Conservation (phyloP, 2,113 vertebrate genomes). For the Murina feae region DNA sequence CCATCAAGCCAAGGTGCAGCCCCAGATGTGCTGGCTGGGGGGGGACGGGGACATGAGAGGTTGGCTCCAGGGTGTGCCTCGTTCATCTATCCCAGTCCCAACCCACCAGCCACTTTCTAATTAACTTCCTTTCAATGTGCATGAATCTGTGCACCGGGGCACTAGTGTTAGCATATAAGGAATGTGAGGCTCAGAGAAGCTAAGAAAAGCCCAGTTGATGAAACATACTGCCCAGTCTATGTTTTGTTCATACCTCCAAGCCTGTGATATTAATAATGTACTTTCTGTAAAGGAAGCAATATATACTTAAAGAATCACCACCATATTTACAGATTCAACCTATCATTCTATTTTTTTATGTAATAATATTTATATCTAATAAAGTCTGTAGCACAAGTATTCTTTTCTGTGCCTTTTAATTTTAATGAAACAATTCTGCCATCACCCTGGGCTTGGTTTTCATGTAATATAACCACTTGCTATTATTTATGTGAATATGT, state of each 20-base stretch:
- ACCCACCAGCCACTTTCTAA: too few relatives aligned
- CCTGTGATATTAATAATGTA: not conserved
- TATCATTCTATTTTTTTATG: not conserved
- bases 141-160: rapidly evolving
- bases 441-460: not conserved
- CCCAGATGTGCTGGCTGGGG: too few relatives aligned
- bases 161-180: not conserved
- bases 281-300: not conserved
- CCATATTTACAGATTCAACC: not conserved
- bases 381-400: not conserved
- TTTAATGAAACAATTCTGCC: not conserved
- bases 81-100: too few relatives aligned
- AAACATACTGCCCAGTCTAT: not conserved
- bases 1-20: too few relatives aligned
- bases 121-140: too few relatives aligned
- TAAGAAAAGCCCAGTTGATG: not conserved
- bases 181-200: not conserved
- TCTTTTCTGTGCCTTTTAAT: not conserved
- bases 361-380: not conserved
- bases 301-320: not conserved
- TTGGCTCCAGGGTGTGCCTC: too few relatives aligned
- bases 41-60: too few relatives aligned
- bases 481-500: not conserved
- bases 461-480: not conserved
- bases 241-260: not conserved